Conservation (phyloP, 2,888 invertebrate genomes). For the Dastarcus helophoroides region DNA sequence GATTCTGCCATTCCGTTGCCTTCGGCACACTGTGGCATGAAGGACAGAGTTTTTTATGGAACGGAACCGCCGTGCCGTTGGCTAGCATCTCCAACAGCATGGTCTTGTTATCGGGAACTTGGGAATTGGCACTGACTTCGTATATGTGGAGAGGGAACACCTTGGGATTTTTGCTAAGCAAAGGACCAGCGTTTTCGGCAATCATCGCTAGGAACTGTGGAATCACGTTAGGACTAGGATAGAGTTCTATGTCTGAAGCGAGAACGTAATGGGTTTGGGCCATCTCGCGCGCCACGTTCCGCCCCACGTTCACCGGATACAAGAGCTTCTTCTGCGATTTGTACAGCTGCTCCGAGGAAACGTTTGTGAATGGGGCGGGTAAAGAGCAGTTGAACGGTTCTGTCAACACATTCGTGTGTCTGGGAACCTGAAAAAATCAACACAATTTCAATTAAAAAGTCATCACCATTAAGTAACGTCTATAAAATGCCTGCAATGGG, state of each 20-base stretch:
- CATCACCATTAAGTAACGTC: too few relatives aligned
- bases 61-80: slow-evolving; percentile 73
- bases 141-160: slow-evolving; percentile 85
- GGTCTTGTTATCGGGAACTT: slow-evolving; percentile 64
- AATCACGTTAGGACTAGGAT: slow-evolving; percentile 74
- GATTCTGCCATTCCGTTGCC: slow-evolving; percentile 72
- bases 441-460: too few relatives aligned
- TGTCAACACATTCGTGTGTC: slow-evolving; percentile 48
- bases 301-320: slow-evolving; percentile 83
- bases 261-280: slow-evolving; percentile 74
- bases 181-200: slow-evolving; percentile 50
- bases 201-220: slow-evolving; percentile 78
- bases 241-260: slow-evolving; percentile 82
- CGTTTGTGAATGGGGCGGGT: slow-evolving; percentile 56
- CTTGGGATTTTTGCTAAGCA: slow-evolving; percentile 49
- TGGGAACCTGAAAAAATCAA: slow-evolving; percentile 50
- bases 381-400: slow-evolving; percentile 61
- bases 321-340: slow-evolving; percentile 69
- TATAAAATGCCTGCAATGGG: too few relatives aligned
- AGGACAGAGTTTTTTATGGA: slow-evolving; percentile 83
- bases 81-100: slow-evolving; percentile 56
- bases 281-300: slow-evolving; percentile 77
- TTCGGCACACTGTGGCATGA: slow-evolving; percentile 82
- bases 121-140: slow-evolving; percentile 61
- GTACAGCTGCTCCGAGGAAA: slow-evolving; percentile 56